Evolutionary conservation across 2,888 invertebrate species (phyloP).

Genomic region (Hesperia comma): DNA sequence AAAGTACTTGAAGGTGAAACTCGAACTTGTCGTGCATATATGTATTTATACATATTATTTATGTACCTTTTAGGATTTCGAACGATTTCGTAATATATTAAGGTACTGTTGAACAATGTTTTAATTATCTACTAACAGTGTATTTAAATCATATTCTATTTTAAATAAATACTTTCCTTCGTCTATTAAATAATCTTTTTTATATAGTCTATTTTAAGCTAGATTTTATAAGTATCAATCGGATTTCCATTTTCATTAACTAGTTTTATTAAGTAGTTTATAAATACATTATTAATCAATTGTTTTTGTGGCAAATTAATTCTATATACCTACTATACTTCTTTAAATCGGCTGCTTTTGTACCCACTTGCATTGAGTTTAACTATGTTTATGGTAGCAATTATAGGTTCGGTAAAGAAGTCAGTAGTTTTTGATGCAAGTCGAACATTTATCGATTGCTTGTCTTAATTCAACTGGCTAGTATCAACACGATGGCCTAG

Average conservation of each 20-base stretch:
- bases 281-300: not conserved
- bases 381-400: conserved; percentile 36
- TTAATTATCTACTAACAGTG: not conserved
- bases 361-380: conserved; percentile 26
- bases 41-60: conserved; percentile 4
- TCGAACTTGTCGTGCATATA: conserved; percentile 17
- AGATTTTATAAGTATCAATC: too few relatives aligned
- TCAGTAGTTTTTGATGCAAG: too few relatives aligned
- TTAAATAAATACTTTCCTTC: too few relatives aligned
- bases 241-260: too few relatives aligned
- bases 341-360: conserved; percentile 33
- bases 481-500: too few relatives aligned
- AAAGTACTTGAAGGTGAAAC: conserved; percentile 5
- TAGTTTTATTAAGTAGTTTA: too few relatives aligned
- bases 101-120: not conserved
- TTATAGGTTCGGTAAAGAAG: conserved; percentile 33
- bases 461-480: too few relatives aligned
- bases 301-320: conserved; percentile 2
- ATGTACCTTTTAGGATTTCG: conserved; percentile 12
- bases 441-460: too few relatives aligned
- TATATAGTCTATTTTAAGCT: too few relatives aligned
- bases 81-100: not conserved
- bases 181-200: too few relatives aligned
- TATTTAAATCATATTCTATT: too few relatives aligned
- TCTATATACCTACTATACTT: not conserved